Conservation (phyloP, 2,797 vertebrate species). For the Sorex maritimensis region DNA sequence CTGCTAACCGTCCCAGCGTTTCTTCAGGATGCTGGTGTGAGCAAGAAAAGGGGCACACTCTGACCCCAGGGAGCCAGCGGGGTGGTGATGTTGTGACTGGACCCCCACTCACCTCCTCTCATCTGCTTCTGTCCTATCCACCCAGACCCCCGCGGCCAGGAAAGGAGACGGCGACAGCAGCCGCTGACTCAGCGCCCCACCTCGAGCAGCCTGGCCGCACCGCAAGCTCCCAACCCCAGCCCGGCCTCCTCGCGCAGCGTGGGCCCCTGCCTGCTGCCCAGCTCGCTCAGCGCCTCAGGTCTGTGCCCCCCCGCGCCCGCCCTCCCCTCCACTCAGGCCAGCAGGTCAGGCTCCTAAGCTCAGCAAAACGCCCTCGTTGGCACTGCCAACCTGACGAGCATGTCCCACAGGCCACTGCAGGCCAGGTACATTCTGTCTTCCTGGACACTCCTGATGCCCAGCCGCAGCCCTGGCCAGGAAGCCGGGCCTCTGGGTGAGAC, state of each 20-base stretch:
- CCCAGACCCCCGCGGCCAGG: conserved; percentile 91
- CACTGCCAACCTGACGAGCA: not conserved
- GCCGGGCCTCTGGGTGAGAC: conserved; percentile 59
- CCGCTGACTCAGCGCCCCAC: conserved; percentile 90
- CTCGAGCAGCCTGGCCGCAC: conserved; percentile 84
- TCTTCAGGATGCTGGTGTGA: conserved; percentile 29
- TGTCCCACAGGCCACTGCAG: conserved; percentile 8
- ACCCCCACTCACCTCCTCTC: conserved; percentile 34
- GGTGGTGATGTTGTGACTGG: not conserved
- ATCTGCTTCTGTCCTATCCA: conserved; percentile 70
- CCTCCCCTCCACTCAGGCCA: conserved; percentile 89
- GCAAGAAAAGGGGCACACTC: not conserved
- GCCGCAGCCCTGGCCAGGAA: conserved; percentile 44
- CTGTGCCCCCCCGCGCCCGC: conserved; percentile 91
- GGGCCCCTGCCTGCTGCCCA: conserved; percentile 91
- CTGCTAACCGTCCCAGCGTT: conserved; percentile 21
- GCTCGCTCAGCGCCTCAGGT: conserved; percentile 94
- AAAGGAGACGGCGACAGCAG: conserved; percentile 93
- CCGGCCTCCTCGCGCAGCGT: conserved; percentile 88
- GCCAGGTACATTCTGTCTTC: not conserved
- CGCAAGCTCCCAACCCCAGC: conserved; percentile 88
- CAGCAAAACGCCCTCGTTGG: conserved; percentile 85
- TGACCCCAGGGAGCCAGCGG: not conserved
- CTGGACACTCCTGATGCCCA: conserved; percentile 27
- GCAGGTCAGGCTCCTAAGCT: conserved; percentile 85